Percentiles rank a stretch among this genome's conserved stretches.
Evolutionary conservation across 2,797 vertebrate genomes (phyloP).

Genomic region (Sebastes itinus): DNA sequence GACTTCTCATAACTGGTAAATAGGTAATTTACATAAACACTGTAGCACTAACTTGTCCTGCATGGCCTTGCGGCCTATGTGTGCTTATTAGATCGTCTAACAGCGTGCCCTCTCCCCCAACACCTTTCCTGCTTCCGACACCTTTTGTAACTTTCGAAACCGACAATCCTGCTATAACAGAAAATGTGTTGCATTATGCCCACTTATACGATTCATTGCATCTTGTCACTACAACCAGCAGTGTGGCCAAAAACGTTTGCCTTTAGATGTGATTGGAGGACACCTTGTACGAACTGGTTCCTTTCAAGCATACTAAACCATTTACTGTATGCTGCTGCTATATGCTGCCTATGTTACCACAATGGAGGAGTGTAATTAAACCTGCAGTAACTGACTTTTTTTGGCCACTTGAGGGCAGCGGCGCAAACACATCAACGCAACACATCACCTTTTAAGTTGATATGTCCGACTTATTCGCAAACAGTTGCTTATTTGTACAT

Average conservation of each 20-base stretch:
- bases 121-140: not conserved
- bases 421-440: not conserved
- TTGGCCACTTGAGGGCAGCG: not conserved
- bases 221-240: not conserved
- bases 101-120: not conserved
- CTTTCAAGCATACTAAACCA: not conserved
- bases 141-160: not conserved
- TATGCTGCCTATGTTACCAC: not conserved
- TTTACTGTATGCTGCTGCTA: not conserved
- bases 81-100: not conserved
- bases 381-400: not conserved
- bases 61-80: not conserved
- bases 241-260: not conserved
- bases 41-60: not conserved
- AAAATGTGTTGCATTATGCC: not conserved
- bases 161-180: not conserved
- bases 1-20: not conserved
- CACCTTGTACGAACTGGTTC: not conserved
- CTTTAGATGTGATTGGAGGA: not conserved
- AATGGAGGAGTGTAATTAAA: not conserved
- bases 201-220: not conserved
- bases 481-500: not conserved
- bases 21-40: not conserved
- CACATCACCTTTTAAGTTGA: not conserved
- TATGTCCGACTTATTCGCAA: not conserved